Evolutionary conservation across 2,888 invertebrate genomes (phyloP).

Genomic region (Danaus chrysippus): DNA sequence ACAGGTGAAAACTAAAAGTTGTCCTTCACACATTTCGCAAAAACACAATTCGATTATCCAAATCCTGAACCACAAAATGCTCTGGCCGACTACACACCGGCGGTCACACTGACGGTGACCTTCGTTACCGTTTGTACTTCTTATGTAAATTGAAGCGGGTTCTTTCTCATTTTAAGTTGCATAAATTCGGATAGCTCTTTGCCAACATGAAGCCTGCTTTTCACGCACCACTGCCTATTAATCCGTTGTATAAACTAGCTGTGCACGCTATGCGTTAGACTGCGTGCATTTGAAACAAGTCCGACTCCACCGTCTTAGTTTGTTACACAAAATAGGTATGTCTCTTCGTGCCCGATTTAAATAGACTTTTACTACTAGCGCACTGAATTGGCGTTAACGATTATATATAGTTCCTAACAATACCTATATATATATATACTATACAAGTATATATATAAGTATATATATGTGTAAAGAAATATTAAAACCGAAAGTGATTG

Average conservation of each 20-base stretch:
- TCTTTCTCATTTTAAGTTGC: conserved; percentile 72
- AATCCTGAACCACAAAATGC: conserved; percentile 32
- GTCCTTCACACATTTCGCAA: conserved; percentile 59
- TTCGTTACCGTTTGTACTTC: conserved; percentile 44
- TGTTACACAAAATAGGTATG: conserved; percentile 26
- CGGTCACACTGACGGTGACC: conserved; percentile 54
- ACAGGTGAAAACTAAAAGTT: conserved; percentile 52
- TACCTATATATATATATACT: neutral
- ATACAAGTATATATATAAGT: too few species aligned
- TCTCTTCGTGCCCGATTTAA: conserved; percentile 21
- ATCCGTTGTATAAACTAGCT: conserved; percentile 59
- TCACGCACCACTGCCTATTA: conserved; percentile 65
- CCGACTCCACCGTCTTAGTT: conserved; percentile 28
- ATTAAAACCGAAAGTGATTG: too few species aligned
- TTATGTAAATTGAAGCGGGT: conserved; percentile 68
- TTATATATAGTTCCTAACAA: neutral
- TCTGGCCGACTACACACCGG: conserved; percentile 42
- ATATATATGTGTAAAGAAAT: too few species aligned
- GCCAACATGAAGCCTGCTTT: conserved; percentile 65
- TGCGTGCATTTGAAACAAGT: conserved; percentile 38
- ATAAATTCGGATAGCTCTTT: conserved; percentile 67
- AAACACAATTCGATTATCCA: conserved; percentile 29
- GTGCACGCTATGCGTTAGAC: conserved; percentile 35
- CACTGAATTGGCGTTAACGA: conserved; percentile 8
- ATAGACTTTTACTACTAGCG: conserved; percentile 22